These are phyloP conservation scores for Tamias sibiricus DNA, from an alignment of 2,113 vertebrate genomes.

Conservation along the genomic window DNA sequence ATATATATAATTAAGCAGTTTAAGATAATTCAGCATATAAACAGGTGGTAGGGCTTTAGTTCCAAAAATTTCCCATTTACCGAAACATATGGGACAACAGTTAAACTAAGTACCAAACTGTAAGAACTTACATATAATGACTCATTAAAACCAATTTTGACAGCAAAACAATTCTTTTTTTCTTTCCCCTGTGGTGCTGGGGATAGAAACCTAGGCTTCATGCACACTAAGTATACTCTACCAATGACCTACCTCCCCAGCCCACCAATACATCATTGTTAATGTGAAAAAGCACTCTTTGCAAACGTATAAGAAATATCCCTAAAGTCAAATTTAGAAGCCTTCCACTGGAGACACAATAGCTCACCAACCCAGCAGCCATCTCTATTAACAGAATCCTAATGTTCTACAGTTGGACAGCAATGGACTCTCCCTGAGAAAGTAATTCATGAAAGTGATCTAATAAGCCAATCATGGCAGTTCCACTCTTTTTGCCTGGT, in stretches of 20 bases:
- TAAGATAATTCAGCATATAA: neutral
- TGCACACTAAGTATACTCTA: neutral
- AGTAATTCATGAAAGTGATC: neutral
- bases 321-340: neutral
- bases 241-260: too few relatives aligned
- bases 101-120: neutral
- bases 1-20: neutral
- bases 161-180: neutral
- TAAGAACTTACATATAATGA: neutral
- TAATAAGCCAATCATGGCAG: neutral
- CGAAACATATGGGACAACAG: neutral
- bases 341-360: neutral
- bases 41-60: neutral
- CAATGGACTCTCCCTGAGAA: neutral
- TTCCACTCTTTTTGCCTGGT: neutral
- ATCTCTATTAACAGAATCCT: neutral
- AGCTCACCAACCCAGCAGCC: neutral
- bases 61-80: constrained; percentile 22
- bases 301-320: neutral
- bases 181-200: neutral
- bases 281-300: neutral
- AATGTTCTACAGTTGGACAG: neutral
- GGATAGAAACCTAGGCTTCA: neutral
- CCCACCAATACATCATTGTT: neutral
- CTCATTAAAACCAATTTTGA: constrained; percentile 28